Evolutionary conservation across 2,113 vertebrate genomes (phyloP).

Genomic region (Accipiter cooperii): DNA sequence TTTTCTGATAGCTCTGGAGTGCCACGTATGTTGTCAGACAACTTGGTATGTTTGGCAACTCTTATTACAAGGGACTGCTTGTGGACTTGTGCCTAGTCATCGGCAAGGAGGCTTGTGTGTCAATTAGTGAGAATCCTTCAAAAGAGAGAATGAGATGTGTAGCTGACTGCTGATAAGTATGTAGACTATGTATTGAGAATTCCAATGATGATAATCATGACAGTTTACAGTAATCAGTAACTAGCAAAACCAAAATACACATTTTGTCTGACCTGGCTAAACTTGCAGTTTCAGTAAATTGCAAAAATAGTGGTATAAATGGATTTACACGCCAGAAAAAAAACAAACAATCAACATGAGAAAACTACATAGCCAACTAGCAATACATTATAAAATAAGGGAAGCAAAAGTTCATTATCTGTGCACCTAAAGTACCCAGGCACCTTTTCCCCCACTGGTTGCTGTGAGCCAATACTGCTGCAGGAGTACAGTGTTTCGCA

Average conservation of each 20-base stretch:
- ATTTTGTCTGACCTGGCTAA: background rate
- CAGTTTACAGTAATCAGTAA: background rate
- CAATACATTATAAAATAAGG: background rate
- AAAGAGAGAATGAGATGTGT: background rate
- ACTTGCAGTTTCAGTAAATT: background rate
- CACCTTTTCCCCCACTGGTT: background rate
- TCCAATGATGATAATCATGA: background rate
- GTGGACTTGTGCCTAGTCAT: background rate
- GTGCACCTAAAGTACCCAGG: background rate
- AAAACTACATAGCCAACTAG: background rate
- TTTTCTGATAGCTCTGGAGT: background rate
- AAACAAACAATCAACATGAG: background rate
- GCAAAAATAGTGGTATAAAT: background rate
- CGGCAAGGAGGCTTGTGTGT: background rate
- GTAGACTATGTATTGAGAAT: background rate
- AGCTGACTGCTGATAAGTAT: background rate
- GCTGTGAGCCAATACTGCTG: background rate
- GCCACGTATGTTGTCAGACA: background rate
- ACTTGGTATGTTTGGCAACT: background rate
- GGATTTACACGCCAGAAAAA: background rate
- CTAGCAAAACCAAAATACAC: background rate
- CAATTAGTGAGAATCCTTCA: background rate
- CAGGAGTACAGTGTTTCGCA: fast-evolving
- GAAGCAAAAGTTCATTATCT: background rate
- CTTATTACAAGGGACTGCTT: background rate